Conservation (phyloP, 2,888 invertebrate species). For the Pristionchus arcanus region DNA sequence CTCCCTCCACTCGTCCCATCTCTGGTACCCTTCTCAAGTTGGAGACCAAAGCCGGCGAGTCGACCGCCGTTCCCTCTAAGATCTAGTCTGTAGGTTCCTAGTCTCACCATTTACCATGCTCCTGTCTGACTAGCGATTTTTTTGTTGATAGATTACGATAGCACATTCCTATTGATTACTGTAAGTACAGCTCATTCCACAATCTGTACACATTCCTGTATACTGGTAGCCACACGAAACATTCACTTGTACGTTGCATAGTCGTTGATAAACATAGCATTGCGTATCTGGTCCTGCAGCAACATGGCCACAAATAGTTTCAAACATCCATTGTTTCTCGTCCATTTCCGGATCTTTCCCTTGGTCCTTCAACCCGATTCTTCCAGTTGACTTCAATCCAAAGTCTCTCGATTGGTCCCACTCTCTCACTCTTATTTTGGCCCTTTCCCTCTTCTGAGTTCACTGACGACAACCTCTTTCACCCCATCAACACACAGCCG, state of each 20-base stretch:
- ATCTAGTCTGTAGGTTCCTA: not conserved
- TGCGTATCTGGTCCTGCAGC: not conserved
- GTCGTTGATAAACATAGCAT: conserved; percentile 2
- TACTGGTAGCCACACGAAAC: not conserved
- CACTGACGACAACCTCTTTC: conserved; percentile 21
- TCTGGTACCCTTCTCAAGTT: conserved; percentile 49
- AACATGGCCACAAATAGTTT: not conserved
- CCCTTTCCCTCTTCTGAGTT: conserved; percentile 7
- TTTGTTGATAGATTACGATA: not conserved
- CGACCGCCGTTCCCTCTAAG: conserved; percentile 29
- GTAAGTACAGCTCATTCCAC: not conserved
- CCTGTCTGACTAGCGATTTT: not conserved
- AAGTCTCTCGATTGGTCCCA: not conserved
- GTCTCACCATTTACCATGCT: not conserved
- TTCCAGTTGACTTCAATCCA: conserved; percentile 48
- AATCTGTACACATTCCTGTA: conserved; percentile 18
- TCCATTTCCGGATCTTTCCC: conserved; percentile 25
- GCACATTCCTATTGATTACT: not conserved
- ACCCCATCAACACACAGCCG: not conserved
- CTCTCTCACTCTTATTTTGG: conserved; percentile 37
- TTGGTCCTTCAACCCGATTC: not conserved
- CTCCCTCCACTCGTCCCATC: not conserved
- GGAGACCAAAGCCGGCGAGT: not conserved
- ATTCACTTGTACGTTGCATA: conserved; percentile 11
- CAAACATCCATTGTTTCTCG: conserved; percentile 12